Conservation (phyloP, 2,888 invertebrate species). For the Drosophila borealis region DNA sequence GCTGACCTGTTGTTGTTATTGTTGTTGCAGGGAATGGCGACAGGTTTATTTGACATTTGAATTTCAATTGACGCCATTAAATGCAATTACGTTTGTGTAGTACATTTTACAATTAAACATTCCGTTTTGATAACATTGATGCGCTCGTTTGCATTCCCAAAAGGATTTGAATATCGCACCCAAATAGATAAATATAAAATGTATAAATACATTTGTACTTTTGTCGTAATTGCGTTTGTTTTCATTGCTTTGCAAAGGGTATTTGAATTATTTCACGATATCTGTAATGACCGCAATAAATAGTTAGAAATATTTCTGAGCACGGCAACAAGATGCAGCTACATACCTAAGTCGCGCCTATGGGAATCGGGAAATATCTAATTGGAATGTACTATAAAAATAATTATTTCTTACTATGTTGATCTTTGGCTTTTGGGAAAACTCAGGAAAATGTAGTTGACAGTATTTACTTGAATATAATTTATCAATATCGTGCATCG, state of each 20-base stretch:
- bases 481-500: background rate
- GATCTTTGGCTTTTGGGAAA: too few species aligned
- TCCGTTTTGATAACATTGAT: slow-evolving; percentile 43
- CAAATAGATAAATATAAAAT: too few species aligned
- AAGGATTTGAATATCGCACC: slow-evolving; percentile 30
- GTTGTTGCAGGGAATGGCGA: slow-evolving; percentile 56
- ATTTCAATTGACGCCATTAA: slow-evolving; percentile 56
- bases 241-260: background rate
- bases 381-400: too few species aligned
- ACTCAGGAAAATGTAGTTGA: too few species aligned
- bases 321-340: too few species aligned
- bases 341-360: too few species aligned
- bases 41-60: slow-evolving; percentile 71
- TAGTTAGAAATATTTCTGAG: too few species aligned
- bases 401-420: too few species aligned
- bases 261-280: background rate
- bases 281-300: too few species aligned
- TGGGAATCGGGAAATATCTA: too few species aligned
- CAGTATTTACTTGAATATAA: too few species aligned
- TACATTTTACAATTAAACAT: slow-evolving; percentile 51
- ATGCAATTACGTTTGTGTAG: slow-evolving; percentile 39
- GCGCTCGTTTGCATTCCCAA: slow-evolving; percentile 24
- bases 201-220: background rate
- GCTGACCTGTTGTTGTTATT: slow-evolving; percentile 24
- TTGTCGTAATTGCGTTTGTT: background rate